A percentile compares a stretch with the other conserved stretches of the same genome.
Conservation (phyloP, 2,797 vertebrate species). For the Babyrousa celebensis region DNA sequence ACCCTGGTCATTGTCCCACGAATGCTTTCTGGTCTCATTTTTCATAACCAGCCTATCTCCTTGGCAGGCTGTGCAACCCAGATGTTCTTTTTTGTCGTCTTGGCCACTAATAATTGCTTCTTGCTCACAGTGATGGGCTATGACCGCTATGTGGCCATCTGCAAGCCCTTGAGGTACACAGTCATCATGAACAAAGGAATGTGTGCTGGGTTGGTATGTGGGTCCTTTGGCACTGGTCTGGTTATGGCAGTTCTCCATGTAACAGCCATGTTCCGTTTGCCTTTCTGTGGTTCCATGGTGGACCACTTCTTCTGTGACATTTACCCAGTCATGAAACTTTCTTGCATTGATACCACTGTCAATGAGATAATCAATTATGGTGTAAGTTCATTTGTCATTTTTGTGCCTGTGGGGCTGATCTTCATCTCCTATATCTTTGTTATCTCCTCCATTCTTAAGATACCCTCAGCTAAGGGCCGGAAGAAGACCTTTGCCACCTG, state of each 20-base stretch:
- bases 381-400: slow-evolving; percentile 72
- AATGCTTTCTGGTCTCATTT: slow-evolving; percentile 58
- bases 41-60: slow-evolving; percentile 69
- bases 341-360: slow-evolving; percentile 40
- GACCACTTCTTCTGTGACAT: slow-evolving; percentile 80
- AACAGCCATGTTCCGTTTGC: slow-evolving; percentile 47
- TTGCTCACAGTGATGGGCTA: slow-evolving; percentile 73
- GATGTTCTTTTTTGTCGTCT: slow-evolving; percentile 76
- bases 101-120: slow-evolving; percentile 67
- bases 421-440: slow-evolving; percentile 66
- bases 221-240: slow-evolving; percentile 52
- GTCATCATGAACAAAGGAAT: slow-evolving; percentile 37
- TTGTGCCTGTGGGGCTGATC: not conserved
- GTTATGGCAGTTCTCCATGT: slow-evolving; percentile 14
- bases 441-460: slow-evolving; percentile 72
- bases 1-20: slow-evolving; percentile 65
- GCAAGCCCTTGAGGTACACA: slow-evolving; percentile 10
- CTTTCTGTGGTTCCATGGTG: slow-evolving; percentile 65
- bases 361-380: slow-evolving; percentile 67
- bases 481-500: slow-evolving; percentile 69
- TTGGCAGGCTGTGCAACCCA: slow-evolving; percentile 54
- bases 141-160: slow-evolving; percentile 56
- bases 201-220: not conserved
- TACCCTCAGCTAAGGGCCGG: not conserved
- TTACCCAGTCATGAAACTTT: slow-evolving; percentile 61